Evolutionary conservation across 1,140 invertebrate genomes (phyloP).

Genomic region (Campodea augens): DNA sequence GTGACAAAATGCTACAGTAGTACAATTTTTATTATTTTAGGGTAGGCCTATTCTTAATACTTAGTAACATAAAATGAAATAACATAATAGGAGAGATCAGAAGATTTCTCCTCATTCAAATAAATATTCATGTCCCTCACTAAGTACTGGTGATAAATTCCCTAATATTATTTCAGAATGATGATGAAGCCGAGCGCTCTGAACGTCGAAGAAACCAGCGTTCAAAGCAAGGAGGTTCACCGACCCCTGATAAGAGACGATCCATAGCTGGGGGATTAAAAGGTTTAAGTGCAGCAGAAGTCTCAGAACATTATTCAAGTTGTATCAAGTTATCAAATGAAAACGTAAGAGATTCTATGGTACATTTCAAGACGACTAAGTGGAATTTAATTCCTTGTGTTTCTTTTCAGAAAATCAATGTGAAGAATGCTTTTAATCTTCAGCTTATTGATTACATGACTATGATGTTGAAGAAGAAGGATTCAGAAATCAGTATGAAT

Average conservation of each 20-base stretch:
- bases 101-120: too few species aligned
- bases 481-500: constrained; percentile 42
- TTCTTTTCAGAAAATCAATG: constrained; percentile 49
- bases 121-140: too few species aligned
- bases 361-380: background rate
- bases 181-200: constrained; percentile 23
- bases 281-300: constrained; percentile 24
- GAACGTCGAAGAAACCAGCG: constrained; percentile 19
- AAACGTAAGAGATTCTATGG: constrained; percentile 30
- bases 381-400: constrained; percentile 9
- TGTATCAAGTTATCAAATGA: constrained; percentile 45
- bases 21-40: too few species aligned
- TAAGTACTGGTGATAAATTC: too few species aligned
- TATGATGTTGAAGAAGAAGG: constrained; percentile 42
- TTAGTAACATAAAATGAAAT: too few species aligned
- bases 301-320: constrained; percentile 41
- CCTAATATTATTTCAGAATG: constrained; percentile 15
- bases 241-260: constrained; percentile 11
- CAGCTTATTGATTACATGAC: constrained; percentile 65
- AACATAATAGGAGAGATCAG: too few species aligned
- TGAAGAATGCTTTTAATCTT: constrained; percentile 65
- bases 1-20: too few species aligned
- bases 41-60: too few species aligned
- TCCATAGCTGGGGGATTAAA: constrained; percentile 13
- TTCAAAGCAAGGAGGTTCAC: constrained; percentile 13